A percentile compares a stretch with the other conserved stretches of the same genome.
Conservation (phyloP, 2,888 invertebrate species). For the Taphrorychus bicolor region DNA sequence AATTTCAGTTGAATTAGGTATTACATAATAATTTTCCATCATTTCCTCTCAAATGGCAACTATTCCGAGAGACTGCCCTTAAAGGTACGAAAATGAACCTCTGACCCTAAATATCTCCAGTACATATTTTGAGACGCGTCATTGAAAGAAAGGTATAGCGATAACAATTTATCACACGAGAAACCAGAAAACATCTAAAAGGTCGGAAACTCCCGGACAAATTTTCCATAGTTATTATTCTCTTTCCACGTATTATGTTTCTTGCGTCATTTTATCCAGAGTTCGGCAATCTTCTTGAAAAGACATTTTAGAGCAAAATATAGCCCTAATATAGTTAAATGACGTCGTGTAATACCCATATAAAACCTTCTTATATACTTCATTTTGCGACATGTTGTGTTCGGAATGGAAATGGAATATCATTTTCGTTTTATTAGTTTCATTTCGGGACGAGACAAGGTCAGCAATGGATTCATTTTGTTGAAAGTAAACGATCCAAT, state of each 20-base stretch:
- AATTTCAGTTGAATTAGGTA: no score
- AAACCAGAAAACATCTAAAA: background rate
- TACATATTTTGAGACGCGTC: background rate
- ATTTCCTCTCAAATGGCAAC: no score
- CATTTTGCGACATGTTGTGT: slow-evolving; percentile 1
- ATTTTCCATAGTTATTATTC: slow-evolving; percentile 6
- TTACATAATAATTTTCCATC: no score
- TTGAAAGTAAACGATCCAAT: no score
- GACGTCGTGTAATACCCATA: background rate
- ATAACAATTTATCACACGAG: background rate
- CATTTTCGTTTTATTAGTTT: background rate
- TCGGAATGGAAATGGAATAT: background rate
- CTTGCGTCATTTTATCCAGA: background rate
- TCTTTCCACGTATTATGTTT: slow-evolving; percentile 2
- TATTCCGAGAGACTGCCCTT: no score
- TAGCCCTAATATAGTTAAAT: slow-evolving; percentile 6
- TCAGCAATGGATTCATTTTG: no score
- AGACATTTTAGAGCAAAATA: slow-evolving; percentile 10
- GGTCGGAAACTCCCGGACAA: slow-evolving; percentile 3
- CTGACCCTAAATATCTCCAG: background rate
- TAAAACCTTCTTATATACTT: slow-evolving; percentile 6
- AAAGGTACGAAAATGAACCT: background rate
- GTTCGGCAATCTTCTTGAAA: background rate
- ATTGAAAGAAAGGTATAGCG: background rate
- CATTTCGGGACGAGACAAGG: background rate